phyloP scores from a whole-genome alignment of 1,140 invertebrate species.

The Pogonognathellus flavescens region DNA sequence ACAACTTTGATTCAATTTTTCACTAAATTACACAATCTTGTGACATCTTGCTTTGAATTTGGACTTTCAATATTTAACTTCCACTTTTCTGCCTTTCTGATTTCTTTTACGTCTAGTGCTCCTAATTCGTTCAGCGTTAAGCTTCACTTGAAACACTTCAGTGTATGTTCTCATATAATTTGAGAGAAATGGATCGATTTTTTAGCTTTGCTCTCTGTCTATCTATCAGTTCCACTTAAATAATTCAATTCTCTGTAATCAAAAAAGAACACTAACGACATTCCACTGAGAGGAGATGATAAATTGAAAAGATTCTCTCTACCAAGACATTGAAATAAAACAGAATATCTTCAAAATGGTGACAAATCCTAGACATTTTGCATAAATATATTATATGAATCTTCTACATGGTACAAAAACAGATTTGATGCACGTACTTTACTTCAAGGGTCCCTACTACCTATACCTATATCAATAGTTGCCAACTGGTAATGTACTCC shows the following conservation, averaged over 20 bases:
- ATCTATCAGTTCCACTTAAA: not conserved
- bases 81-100: constrained; percentile 36
- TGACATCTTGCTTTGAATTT: constrained; percentile 36
- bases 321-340: not conserved
- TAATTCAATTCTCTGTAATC: not conserved
- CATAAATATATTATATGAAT: too few relatives aligned
- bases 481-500: too few relatives aligned
- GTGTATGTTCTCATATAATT: too few relatives aligned
- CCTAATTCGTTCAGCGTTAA: not conserved
- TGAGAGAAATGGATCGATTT: too few relatives aligned
- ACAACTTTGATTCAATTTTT: constrained; percentile 19
- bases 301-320: not conserved
- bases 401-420: too few relatives aligned
- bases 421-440: too few relatives aligned
- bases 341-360: not conserved
- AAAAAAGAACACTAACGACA: constrained; percentile 6
- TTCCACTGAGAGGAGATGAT: not conserved
- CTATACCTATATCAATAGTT: too few relatives aligned
- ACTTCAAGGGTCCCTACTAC: too few relatives aligned
- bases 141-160: too few relatives aligned
- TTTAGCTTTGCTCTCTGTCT: not conserved
- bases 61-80: not conserved
- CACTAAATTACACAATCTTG: constrained; percentile 34
- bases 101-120: not conserved
- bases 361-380: not conserved